Percentiles rank a stretch among this genome's conserved stretches.
Evolutionary conservation across 2,113 vertebrate genomes (phyloP).

Genomic region (Cyprinodon tularosa): DNA sequence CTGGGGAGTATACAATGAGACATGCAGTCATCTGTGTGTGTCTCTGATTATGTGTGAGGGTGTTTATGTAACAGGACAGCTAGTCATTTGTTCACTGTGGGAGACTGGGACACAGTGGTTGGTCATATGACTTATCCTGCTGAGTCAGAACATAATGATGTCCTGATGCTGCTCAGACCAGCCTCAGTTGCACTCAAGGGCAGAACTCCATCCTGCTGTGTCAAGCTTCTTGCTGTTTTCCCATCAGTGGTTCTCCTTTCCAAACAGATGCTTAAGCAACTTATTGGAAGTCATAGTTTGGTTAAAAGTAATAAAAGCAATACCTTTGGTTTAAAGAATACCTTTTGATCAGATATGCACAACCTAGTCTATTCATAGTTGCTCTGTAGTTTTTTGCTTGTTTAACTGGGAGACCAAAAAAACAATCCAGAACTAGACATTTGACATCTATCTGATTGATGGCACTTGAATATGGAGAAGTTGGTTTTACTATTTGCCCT

Average conservation of each 20-base stretch:
- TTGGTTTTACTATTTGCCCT: too few species aligned
- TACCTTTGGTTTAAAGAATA: background rate
- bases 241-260: constrained; percentile 34
- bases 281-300: constrained; percentile 58
- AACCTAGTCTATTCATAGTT: background rate
- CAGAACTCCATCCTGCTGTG: constrained; percentile 23
- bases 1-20: constrained; percentile 31
- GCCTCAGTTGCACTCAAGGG: constrained; percentile 40
- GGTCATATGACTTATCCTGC: constrained; percentile 50
- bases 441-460: too few species aligned
- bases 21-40: constrained; percentile 20
- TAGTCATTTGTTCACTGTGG: constrained; percentile 45
- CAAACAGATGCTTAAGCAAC: constrained; percentile 43
- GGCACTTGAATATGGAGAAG: too few species aligned
- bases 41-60: background rate
- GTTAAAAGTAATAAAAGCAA: background rate
- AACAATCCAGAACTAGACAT: too few species aligned
- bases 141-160: constrained; percentile 61
- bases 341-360: background rate
- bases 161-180: constrained; percentile 40
- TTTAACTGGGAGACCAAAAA: too few species aligned
- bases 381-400: background rate
- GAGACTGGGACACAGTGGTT: constrained; percentile 37
- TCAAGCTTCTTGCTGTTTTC: constrained; percentile 23
- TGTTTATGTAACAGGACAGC: constrained; percentile 16